These are phyloP conservation scores for Zaprionus gabonicus DNA, from an alignment of 1,140 invertebrate species.

Conservation along the genomic window DNA sequence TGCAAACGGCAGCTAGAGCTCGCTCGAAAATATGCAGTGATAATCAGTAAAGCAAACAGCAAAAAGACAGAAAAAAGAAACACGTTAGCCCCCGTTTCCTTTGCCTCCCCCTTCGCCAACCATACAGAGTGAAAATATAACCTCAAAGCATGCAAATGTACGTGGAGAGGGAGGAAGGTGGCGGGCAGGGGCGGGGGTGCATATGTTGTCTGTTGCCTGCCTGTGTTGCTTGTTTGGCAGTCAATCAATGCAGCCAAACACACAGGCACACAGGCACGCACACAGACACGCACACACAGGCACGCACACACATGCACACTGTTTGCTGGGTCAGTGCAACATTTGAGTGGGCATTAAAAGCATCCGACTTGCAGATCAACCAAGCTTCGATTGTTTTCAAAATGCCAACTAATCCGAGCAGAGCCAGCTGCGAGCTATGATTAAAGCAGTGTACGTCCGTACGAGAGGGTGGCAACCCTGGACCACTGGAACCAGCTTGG, in stretches of 20 bases:
- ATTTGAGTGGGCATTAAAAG: conserved; percentile 18
- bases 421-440: neutral
- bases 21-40: conserved; percentile 59
- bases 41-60: conserved; percentile 67
- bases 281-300: neutral
- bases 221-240: conserved; percentile 35
- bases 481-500: neutral
- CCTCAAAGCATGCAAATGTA: neutral
- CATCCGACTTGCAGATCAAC: conserved; percentile 1
- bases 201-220: conserved; percentile 24
- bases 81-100: neutral
- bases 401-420: neutral
- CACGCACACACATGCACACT: neutral
- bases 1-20: conserved; percentile 8
- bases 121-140: neutral
- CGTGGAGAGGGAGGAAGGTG: neutral
- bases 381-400: neutral
- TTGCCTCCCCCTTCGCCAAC: neutral
- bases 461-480: neutral
- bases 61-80: conserved; percentile 18
- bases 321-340: neutral
- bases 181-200: neutral
- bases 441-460: neutral
- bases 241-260: conserved; percentile 52
- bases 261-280: neutral